Evolutionary conservation across 2,888 invertebrate species (phyloP), one percentile per base, ranked within the genome.

Genomic region (Meteorus colon): DNA sequence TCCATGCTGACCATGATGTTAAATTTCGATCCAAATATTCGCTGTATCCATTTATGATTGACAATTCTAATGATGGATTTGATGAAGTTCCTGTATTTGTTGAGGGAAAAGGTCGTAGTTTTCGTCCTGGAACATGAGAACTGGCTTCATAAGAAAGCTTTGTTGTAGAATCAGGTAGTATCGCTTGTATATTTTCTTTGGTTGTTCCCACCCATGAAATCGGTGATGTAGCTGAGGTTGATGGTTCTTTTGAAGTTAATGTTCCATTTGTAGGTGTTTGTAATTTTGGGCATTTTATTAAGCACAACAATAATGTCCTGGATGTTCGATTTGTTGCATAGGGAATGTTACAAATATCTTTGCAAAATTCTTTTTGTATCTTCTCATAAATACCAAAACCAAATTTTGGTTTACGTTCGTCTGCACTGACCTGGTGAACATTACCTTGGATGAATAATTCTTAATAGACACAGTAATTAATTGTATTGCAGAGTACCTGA

Each of bases 181-280:
- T 41, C 41, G 8, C 34, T 34, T 34, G 34, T 34, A 34, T 2
- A 34, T 6, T 34, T 4, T 8, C 34, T 34, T 34, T 85, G 84
- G 48, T 87, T 86, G 63, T 88, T 88, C 41, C 41, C 41, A 41
- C 41, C 2, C 2, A 12, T 41, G 12, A 12, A 41, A 2, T 4
- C 12, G 41, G 41, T 41, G 41, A 1, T 41, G 41, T 0, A 8
- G 41, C 0, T 41, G 41, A 12, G 2, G 41, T 0, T 34, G 34
- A 4, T 34, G 34, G 8, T 34, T 19, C 6, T 0, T 4, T n/a
- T 55, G 5, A n/a, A 55, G 1, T 5, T 6, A 1, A 24, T 55
- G 55, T 19, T 19, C 4, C 6, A 8, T n/a, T 5, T 55, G 19
- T 55, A 48, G 48, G 5, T 16, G 6, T 4, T n/a, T 8, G 8